Evolutionary conservation across 2,797 vertebrate species (phyloP), one percentile per base, ranked within the genome.

Genomic region (Xenopus petersii): DNA sequence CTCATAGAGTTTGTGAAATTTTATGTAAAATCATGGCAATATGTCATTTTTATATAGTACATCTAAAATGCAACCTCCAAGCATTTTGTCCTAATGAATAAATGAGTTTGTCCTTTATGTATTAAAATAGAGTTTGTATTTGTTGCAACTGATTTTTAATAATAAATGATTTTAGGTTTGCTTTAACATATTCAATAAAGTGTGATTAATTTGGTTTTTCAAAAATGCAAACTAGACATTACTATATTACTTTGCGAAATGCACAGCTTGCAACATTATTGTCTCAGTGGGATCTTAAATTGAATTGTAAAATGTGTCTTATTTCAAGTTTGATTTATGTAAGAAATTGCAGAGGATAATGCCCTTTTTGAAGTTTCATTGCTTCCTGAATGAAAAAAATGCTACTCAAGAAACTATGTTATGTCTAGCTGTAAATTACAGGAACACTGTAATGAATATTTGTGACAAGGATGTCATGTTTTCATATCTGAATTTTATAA

Each of bases 221-320:
- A 91, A 90, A 92, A 92, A 93, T 91, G 91, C 90, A 93, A 93
- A 93, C 89, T 93, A 93, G 91, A 93, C 91, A 91, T 91, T 90
- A 92, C 91, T 92, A 87, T 88, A 92, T 92, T 93, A 92, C 89
- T 90, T 87, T 88, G 87, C 82, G 90, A 93, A 93, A 92, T 90
- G 91, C 91, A 92, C 91, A 92, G 91, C 91, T 93, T 93, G 91
- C 91, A 93, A 91, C 90, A 91, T 92, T 92, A 92, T 90, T 93
- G 91, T 92, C 91, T 92, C 91, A 89, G 91, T 92, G 91, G 91
- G 91, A 93, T 90, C 90, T 90, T 91, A 92, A 92, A 93, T 91
- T 93, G 91, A 92, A 92, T 92, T 91, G 90, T 92, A 92, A 93
- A 92, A 90, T 90, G 89, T 92, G 90, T 91, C 90, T 92, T 90